A percentile compares a stretch with the other conserved stretches of the same genome.
phyloP scores from a whole-genome alignment of 2,797 vertebrate genomes.

The Calcarius lapponicus region DNA sequence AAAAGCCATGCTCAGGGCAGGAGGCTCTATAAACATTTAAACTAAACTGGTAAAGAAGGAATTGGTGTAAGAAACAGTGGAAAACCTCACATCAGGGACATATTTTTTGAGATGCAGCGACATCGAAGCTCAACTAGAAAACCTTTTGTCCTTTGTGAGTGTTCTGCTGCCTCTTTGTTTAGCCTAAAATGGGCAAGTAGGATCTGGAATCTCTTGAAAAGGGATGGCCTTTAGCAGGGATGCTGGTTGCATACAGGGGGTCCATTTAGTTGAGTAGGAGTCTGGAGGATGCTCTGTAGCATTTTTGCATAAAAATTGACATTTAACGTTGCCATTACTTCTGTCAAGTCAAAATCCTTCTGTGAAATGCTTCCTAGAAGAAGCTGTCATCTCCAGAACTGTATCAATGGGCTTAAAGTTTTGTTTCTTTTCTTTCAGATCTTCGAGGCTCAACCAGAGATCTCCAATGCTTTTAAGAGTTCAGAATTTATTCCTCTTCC shows the following conservation, averaged over 20 bases:
- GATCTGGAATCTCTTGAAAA: background rate
- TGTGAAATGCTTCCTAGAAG: background rate
- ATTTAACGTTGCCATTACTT: background rate
- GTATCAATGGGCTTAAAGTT: background rate
- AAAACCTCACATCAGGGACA: rapidly evolving
- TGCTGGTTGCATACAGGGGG: background rate
- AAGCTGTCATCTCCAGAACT: background rate
- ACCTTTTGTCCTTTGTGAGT: background rate
- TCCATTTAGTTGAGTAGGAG: background rate
- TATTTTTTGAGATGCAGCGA: background rate
- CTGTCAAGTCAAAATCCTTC: background rate
- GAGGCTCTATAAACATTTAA: background rate
- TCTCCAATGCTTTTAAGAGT: conserved; percentile 84
- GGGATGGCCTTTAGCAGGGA: background rate
- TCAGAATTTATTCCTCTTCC: conserved; percentile 84
- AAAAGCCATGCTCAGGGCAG: background rate
- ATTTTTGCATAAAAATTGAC: background rate
- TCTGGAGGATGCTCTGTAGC: background rate
- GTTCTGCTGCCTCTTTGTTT: background rate
- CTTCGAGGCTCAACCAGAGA: conserved; percentile 88
- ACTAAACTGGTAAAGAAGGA: background rate
- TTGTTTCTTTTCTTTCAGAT: conserved; percentile 78
- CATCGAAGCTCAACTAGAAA: background rate
- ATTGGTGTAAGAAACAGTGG: background rate
- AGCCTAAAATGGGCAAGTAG: background rate